phyloP scores from a whole-genome alignment of 2,113 vertebrate genomes.

The Trematomus loennbergii region DNA sequence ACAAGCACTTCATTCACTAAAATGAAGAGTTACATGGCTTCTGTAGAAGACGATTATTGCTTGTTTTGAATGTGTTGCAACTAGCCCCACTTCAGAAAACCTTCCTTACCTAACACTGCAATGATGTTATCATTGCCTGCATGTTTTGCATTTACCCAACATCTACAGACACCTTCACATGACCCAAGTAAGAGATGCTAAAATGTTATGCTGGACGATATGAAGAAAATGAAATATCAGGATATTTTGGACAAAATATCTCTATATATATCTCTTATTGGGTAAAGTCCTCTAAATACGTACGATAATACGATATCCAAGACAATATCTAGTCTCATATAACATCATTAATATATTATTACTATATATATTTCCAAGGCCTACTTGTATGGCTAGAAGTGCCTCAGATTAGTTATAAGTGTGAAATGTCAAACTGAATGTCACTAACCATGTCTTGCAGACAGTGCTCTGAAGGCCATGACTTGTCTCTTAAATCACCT shows the following conservation, averaged over 20 bases:
- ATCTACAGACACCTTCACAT: not conserved
- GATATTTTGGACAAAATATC: too few species aligned
- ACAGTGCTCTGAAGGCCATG: constrained; percentile 8
- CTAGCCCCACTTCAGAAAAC: not conserved
- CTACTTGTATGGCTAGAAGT: not conserved
- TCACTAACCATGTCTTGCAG: constrained; percentile 30
- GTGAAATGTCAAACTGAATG: not conserved
- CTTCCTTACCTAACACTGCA: not conserved
- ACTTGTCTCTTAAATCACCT: constrained; percentile 1
- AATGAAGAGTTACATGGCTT: not conserved
- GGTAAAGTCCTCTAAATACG: too few species aligned
- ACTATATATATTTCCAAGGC: too few species aligned
- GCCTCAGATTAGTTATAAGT: constrained; percentile 19
- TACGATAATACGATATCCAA: too few species aligned
- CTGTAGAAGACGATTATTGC: not conserved
- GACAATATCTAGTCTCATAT: too few species aligned
- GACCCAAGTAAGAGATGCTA: not conserved
- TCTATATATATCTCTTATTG: too few species aligned
- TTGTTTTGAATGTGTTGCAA: constrained; percentile 2
- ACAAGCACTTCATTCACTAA: constrained; percentile 9
- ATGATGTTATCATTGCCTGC: constrained; percentile 20
- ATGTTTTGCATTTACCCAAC: constrained; percentile 18
- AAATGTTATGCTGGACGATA: not conserved
- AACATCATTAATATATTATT: too few species aligned
- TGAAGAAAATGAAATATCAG: too few species aligned